These are phyloP conservation scores for Pogonophryne albipinna DNA, from an alignment of 2,797 vertebrate species.

Conservation along the genomic window DNA sequence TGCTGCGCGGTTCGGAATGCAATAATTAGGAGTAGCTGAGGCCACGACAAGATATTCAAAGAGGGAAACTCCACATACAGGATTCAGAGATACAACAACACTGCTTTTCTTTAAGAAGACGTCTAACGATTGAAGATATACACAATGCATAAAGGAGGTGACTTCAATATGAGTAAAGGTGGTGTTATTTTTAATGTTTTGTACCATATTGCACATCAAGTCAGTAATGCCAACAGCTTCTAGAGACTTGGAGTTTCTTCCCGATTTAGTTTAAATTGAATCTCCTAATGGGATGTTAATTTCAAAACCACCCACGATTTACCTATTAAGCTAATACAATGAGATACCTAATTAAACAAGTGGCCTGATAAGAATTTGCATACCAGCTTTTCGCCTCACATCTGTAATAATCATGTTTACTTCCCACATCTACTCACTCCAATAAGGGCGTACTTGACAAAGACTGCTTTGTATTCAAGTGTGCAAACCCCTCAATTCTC, in stretches of 20 bases:
- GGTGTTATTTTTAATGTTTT: no score
- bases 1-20: constrained; percentile 65
- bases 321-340: constrained; percentile 3
- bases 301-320: constrained; percentile 12
- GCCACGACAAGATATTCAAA: constrained; percentile 62
- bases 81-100: constrained; percentile 43
- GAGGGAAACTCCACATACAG: constrained; percentile 31
- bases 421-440: constrained; percentile 8
- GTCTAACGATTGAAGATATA: constrained; percentile 5
- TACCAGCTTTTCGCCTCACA: constrained; percentile 5
- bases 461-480: background rate
- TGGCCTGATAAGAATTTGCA: constrained; percentile 1
- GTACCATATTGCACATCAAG: no score
- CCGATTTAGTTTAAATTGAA: constrained; percentile 11
- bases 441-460: constrained; percentile 6
- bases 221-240: background rate
- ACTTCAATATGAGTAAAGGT: no score
- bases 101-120: constrained; percentile 14
- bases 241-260: constrained; percentile 3
- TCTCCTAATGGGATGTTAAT: constrained; percentile 21
- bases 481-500: background rate
- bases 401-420: constrained; percentile 22
- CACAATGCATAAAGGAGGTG: constrained; percentile 1
- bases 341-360: constrained; percentile 8
- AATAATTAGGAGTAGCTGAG: constrained; percentile 73